phyloP scores from a whole-genome alignment of 2,113 vertebrate genomes.

The Amblyopsis rosae region DNA sequence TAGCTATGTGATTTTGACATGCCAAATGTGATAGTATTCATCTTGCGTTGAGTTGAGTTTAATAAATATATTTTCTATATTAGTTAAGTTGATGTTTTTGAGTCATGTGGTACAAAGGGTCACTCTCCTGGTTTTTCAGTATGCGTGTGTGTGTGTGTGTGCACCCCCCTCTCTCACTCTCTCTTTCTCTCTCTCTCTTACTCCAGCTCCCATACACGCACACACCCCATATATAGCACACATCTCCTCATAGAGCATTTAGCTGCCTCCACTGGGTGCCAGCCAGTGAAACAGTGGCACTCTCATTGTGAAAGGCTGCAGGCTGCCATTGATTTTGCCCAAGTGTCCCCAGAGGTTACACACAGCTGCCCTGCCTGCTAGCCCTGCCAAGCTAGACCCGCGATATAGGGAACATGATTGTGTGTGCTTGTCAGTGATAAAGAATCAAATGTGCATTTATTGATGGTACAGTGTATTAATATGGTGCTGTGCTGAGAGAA shows the following conservation, averaged over 20 bases:
- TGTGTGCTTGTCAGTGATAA: constrained; percentile 33
- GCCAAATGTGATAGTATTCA: no score
- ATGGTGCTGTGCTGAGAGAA: constrained; percentile 16
- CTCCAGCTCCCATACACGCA: not conserved
- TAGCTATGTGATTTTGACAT: no score
- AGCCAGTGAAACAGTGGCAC: constrained; percentile 68
- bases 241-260: not conserved
- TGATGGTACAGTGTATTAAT: constrained; percentile 30
- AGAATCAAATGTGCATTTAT: constrained; percentile 49
- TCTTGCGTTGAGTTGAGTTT: no score
- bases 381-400: constrained; percentile 5
- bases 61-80: no score
- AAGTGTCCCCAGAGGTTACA: constrained; percentile 62
- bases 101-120: no score
- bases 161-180: not conserved
- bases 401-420: constrained; percentile 21
- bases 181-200: not conserved
- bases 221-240: not conserved
- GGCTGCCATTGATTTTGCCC: constrained; percentile 73
- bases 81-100: no score
- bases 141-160: no score
- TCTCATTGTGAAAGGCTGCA: constrained; percentile 62
- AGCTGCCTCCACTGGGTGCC: constrained; percentile 38
- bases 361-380: constrained; percentile 54
- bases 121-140: no score